Percentiles rank a stretch among this genome's conserved stretches.
These are phyloP conservation scores for Epicauta chinensis DNA, from an alignment of 1,140 invertebrate species.

Conservation along the genomic window DNA sequence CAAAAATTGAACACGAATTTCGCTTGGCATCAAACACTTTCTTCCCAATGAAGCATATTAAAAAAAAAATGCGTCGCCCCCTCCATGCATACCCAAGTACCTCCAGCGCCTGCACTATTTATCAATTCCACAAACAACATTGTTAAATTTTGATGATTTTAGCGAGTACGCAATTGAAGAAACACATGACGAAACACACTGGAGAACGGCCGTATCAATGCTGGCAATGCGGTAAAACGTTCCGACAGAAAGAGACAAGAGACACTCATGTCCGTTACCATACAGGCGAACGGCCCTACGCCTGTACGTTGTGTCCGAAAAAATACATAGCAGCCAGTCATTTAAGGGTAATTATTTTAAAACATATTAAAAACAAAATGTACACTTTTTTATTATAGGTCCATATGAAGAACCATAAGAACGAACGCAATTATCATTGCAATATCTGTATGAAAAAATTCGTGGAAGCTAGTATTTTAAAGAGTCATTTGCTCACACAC, in stretches of 20 bases:
- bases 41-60: no score
- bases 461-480: slow-evolving; percentile 26
- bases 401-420: slow-evolving; percentile 35
- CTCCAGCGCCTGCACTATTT: no score
- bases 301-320: slow-evolving; percentile 53
- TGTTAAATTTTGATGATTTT: slow-evolving; percentile 16
- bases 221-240: slow-evolving; percentile 38
- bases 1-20: no score
- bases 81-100: no score
- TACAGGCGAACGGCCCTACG: slow-evolving; percentile 59
- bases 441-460: slow-evolving; percentile 29
- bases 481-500: slow-evolving; percentile 26
- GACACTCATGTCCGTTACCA: slow-evolving; percentile 61
- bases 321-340: slow-evolving; percentile 38
- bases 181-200: slow-evolving; percentile 35
- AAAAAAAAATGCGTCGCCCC: no score
- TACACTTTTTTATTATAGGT: slow-evolving; percentile 30
- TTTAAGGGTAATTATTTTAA: slow-evolving; percentile 35
- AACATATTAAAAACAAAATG: slow-evolving; percentile 4
- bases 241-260: slow-evolving; percentile 39
- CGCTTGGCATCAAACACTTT: no score
- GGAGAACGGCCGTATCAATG: slow-evolving; percentile 40
- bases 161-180: slow-evolving; percentile 37
- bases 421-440: slow-evolving; percentile 29
- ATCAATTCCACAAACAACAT: no score